A percentile compares a stretch with the other conserved stretches of the same genome.
Conservation (phyloP, 2,797 vertebrate species). For the Helicolenus hilgendorfi region DNA sequence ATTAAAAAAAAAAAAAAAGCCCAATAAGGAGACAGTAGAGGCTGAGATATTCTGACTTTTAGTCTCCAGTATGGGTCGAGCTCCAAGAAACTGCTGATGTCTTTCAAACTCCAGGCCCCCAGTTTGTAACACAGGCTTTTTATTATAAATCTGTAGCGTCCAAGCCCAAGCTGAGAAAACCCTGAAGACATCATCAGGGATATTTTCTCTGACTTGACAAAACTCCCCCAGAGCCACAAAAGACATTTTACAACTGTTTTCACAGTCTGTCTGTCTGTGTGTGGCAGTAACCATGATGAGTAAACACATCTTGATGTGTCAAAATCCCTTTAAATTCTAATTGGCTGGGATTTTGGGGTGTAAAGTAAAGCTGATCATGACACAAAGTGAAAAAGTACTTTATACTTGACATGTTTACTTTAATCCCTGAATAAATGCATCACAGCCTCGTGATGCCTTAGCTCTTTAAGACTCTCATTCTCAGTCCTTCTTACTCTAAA, state of each 20-base stretch:
- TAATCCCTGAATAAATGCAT: slow-evolving; percentile 31
- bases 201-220: not conserved
- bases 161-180: not conserved
- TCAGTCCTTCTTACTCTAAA: not conserved
- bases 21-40: not conserved
- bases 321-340: not conserved
- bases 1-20: not conserved
- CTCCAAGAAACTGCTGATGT: not conserved
- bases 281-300: not conserved
- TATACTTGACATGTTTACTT: not conserved
- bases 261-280: not conserved
- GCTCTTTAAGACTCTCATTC: not conserved
- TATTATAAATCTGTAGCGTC: not conserved
- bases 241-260: not conserved
- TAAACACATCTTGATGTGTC: not conserved
- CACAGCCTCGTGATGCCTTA: not conserved
- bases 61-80: not conserved
- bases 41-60: not conserved
- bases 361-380: not conserved
- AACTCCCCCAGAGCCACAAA: not conserved
- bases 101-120: not conserved
- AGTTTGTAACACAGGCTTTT: not conserved
- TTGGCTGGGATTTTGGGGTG: not conserved
- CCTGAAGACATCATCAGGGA: slow-evolving; percentile 7
- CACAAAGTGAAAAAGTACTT: not conserved